Base-by-base conservation (phyloP, 2,888 invertebrate species). In the Stenotaenia linearis region DNA sequence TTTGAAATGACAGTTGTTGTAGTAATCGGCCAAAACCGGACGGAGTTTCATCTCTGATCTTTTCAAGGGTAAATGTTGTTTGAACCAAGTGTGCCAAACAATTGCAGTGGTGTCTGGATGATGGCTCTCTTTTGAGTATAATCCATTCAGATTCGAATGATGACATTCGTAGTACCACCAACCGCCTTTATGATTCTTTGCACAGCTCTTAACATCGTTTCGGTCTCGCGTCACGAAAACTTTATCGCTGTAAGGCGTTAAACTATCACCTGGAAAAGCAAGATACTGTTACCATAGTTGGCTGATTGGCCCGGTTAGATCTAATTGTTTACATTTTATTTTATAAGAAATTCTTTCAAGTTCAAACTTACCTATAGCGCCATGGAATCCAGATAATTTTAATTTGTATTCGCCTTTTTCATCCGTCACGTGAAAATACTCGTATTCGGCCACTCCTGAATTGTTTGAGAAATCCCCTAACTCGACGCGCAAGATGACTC, bases 91-190 rank as follows among this genome's bases (percentile, higher is more conserved):
- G 4, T 32, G 4, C 76, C 76, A 76, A 6, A 30, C 28, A 9
- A 76, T n/a, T 76, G 30, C 76, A 76, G 9, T n/a, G 23, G 75
- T 28, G 25, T 32, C 6, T 7, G 76, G 7, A 25, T 3, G 2
- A n/a, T 76, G 76, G 4, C 30, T 35, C 9, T 88, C 86, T 23
- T 85, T 85, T 23, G 89, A 84, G 83, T 91, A 92, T 83, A 88
- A 88, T 9, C 92, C 92, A 84, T 92, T 91, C 30, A 92, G 86
- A 83, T 92, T 92, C 4, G 76, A 90, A 82, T 90, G 90, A 82
- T 91, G 92, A 82, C 92, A 92, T n/a, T n/a, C n/a, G n/a, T n/a
- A n/a, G 84, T 91, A 92, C 92, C 92, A 92, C 90, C 92, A 92
- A 4, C 90, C 92, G 0, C 91, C 92, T 12, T 89, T 89, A 82